These are phyloP conservation scores for Hemiscyllium ocellatum DNA, from an alignment of 2,113 vertebrate genomes.

Conservation along the genomic window DNA sequence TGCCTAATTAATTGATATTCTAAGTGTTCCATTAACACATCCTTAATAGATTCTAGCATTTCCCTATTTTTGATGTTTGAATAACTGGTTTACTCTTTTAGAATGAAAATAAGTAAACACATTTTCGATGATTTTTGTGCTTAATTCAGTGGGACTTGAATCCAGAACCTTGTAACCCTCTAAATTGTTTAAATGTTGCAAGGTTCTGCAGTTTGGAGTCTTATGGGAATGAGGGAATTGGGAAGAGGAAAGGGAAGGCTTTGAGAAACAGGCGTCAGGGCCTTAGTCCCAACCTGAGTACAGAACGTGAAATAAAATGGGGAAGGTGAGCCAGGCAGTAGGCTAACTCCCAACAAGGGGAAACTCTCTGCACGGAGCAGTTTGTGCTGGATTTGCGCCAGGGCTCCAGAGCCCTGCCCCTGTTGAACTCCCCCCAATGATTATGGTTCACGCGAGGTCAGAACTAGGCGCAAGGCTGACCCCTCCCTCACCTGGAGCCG, in stretches of 20 bases:
- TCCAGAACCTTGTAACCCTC: neutral
- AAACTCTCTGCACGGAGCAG: no score
- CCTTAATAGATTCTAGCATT: neutral
- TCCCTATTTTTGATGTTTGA: neutral
- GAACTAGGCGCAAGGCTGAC: neutral
- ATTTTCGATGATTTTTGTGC: no score
- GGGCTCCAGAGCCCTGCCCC: neutral
- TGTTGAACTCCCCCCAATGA: neutral
- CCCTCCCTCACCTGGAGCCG: neutral
- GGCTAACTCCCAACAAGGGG: neutral
- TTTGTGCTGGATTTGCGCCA: neutral
- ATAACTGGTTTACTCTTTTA: neutral
- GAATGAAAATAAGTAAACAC: neutral
- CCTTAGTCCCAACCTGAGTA: neutral
- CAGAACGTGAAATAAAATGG: neutral
- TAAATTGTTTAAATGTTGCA: neutral
- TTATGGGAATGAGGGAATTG: neutral
- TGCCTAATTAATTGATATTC: neutral
- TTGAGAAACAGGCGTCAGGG: no score
- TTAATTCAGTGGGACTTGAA: neutral
- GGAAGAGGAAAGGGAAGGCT: neutral
- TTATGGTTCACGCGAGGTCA: neutral
- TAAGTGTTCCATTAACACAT: neutral
- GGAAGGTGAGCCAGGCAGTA: neutral
- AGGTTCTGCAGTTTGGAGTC: neutral